These are phyloP conservation scores for Pardalotus punctatus DNA, from an alignment of 2,113 vertebrate species.

Conservation along the genomic window DNA sequence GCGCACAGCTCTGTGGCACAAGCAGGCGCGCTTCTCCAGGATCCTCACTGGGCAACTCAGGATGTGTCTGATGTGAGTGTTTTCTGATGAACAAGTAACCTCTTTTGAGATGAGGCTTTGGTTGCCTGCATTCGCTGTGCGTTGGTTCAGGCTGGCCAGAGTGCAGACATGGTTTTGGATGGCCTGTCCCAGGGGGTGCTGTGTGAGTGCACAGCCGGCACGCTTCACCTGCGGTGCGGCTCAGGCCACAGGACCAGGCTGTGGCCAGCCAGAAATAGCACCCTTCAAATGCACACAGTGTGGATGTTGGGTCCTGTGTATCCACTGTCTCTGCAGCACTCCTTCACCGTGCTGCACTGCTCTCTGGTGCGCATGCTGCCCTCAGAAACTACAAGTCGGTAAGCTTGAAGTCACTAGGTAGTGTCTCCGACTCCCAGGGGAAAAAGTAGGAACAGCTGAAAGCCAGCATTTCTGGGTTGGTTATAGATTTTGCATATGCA, in stretches of 20 bases:
- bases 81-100: background rate
- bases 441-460: background rate
- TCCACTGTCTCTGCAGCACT: background rate
- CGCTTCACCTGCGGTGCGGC: rapidly evolving
- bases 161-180: background rate
- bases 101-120: background rate
- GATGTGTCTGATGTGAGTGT: background rate
- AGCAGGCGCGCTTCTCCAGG: rapidly evolving
- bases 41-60: background rate
- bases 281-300: background rate
- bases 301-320: background rate
- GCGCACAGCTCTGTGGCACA: background rate
- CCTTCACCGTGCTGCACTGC: background rate
- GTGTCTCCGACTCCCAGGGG: background rate
- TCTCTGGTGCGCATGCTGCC: background rate
- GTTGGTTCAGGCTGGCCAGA: background rate
- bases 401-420: background rate
- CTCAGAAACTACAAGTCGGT: background rate
- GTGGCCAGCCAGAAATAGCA: background rate
- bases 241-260: background rate
- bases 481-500: background rate
- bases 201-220: background rate
- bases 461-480: background rate
- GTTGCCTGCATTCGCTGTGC: background rate
- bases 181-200: background rate